phyloP scores from a whole-genome alignment of 2,113 vertebrate species.

The Crotophaga sulcirostris region DNA sequence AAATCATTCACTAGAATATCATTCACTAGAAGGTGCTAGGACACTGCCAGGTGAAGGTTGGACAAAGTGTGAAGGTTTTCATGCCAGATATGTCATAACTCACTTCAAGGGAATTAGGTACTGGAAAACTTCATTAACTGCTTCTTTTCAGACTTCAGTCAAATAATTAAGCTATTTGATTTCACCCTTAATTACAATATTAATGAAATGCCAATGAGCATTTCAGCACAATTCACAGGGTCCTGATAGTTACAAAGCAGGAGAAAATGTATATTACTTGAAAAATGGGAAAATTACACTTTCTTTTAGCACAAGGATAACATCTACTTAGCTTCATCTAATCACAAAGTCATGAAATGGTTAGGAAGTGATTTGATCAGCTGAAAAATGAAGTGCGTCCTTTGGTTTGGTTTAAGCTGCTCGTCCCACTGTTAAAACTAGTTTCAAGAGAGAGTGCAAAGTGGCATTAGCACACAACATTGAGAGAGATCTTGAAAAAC shows the following conservation, averaged over 20 bases:
- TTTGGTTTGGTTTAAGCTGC: neutral
- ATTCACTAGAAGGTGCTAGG: neutral
- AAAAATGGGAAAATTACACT: conserved; percentile 8
- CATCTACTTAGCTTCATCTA: neutral
- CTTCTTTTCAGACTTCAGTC: conserved; percentile 15
- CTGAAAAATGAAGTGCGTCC: neutral
- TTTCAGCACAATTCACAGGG: conserved; percentile 8
- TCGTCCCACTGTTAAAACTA: neutral
- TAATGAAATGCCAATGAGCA: conserved; percentile 41
- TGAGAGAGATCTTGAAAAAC: neutral
- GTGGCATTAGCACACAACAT: neutral
- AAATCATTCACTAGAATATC: neutral
- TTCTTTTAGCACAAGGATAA: neutral
- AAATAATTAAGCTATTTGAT: conserved; percentile 51
- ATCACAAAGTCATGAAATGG: neutral
- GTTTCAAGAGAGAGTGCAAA: neutral
- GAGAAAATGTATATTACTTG: neutral
- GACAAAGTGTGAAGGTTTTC: neutral
- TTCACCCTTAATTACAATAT: conserved; percentile 46
- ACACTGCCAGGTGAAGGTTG: neutral
- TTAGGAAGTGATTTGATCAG: neutral
- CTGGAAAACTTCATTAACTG: conserved; percentile 19
- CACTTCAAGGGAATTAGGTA: conserved; percentile 13
- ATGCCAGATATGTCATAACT: conserved; percentile 20
- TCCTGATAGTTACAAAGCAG: neutral